Conservation (phyloP, 1,140 invertebrate species). For the Neuroterus valhalla region DNA sequence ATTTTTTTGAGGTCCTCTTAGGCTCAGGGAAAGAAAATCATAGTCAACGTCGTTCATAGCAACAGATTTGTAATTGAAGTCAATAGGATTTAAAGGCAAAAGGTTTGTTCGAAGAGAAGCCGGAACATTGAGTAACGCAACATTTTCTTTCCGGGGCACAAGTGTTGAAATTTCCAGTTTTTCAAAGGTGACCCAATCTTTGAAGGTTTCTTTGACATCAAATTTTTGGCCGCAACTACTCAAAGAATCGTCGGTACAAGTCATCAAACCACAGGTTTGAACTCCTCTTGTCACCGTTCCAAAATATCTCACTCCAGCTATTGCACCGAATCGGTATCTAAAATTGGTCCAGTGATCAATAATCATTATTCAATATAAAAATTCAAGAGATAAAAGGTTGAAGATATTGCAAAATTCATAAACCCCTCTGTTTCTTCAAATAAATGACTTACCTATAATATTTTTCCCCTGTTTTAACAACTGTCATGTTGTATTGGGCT, state of each 20-base stretch:
- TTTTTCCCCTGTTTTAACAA: slow-evolving; percentile 36
- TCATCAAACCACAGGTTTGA: slow-evolving; percentile 12
- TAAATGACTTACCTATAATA: slow-evolving; percentile 54
- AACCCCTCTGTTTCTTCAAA: neutral
- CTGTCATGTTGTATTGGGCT: slow-evolving; percentile 10
- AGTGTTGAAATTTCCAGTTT: neutral
- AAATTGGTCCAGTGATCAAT: too few relatives aligned
- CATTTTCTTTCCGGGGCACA: neutral
- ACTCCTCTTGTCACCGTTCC: neutral
- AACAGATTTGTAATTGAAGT: neutral
- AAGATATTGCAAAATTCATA: slow-evolving; percentile 44
- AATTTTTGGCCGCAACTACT: neutral
- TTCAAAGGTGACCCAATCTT: neutral
- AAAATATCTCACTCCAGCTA: slow-evolving; percentile 2
- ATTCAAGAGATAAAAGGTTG: too few relatives aligned
- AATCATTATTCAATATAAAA: neutral
- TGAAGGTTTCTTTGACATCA: neutral
- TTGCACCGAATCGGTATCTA: slow-evolving; percentile 3
- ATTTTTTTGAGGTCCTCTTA: slow-evolving; percentile 15
- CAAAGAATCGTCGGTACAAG: slow-evolving; percentile 8
- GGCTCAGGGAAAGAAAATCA: neutral
- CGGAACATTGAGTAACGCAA: neutral
- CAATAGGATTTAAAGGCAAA: neutral
- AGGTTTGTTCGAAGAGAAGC: slow-evolving; percentile 1
- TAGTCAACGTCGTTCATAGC: neutral